A percentile compares a stretch with the other conserved stretches of the same genome.
phyloP scores from a whole-genome alignment of 2,888 invertebrate species.

The Unio pictorum region DNA sequence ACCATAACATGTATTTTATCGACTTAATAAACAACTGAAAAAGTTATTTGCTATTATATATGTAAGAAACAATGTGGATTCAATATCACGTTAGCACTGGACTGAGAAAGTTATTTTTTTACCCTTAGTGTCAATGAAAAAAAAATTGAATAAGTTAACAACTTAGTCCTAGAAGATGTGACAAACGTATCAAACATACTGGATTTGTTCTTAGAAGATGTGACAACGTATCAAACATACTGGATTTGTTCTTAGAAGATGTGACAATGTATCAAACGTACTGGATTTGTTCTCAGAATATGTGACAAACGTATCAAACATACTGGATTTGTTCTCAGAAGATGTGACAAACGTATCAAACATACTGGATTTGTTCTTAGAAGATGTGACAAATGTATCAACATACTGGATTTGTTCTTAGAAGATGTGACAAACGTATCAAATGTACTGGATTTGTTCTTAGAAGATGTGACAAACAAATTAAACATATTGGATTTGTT shows the following conservation, averaged over 20 bases:
- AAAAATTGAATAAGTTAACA: no score
- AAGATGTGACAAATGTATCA: neutral
- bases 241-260: constrained; percentile 48
- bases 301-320: constrained; percentile 4
- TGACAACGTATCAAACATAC: constrained; percentile 26
- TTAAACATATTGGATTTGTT: constrained; percentile 52
- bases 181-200: constrained; percentile 28
- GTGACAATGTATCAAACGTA: constrained; percentile 18
- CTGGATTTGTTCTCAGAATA: constrained; percentile 47
- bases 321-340: constrained; percentile 52
- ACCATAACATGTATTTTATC: neutral
- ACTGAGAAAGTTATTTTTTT: no score
- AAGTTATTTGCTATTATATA: neutral
- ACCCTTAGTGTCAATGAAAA: no score
- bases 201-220: constrained; percentile 47
- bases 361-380: constrained; percentile 57
- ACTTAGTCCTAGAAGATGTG: no score
- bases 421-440: no score
- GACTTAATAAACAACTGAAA: neutral
- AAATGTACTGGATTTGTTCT: constrained; percentile 55
- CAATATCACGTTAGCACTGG: no score
- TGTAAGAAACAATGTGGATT: no score
- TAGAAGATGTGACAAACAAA: constrained; percentile 7
- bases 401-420: constrained; percentile 57
- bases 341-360: neutral